Evolutionary conservation across 2,113 vertebrate genomes (phyloP), one percentile per base, ranked within the genome.

Genomic region (Vanacampus margaritifer): DNA sequence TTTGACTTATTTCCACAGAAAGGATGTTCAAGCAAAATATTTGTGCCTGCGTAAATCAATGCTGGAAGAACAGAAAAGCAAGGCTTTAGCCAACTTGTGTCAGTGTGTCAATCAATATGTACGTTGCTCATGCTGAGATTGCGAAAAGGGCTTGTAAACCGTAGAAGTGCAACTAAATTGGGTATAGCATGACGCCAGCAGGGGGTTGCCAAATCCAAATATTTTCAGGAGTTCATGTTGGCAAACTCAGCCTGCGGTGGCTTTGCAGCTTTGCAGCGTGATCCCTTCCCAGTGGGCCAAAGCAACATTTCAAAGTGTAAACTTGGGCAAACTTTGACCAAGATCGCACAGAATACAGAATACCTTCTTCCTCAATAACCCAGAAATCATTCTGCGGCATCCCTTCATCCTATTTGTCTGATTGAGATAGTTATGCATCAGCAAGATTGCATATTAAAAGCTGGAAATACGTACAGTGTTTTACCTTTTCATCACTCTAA

Each of bases 141-240:
- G 53, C 64, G 60, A 65, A 60, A 64, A 57, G 28, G 50, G 8
- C 28, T 77, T 54, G 39, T 59, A 48, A 73, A 75, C 36, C 43
- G 72, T 11, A 58, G 41, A 1, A 39, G 51, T 61, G 63, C 45
- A 64, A 62, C 59, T 51, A 72, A 80, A 43, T 17, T 39, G 61
- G 39, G 26, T 46, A 43, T 50, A 68, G 72, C 53, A 16, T 75
- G 57, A 69, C 68, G 64, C 53, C 78, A 65, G 50, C 53, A 32
- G 77, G 68, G 71, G 62, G 74, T 67, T 70, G 79, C 69, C 65
- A 46, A 75, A 74, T 81, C 66, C 72, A 77, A 80, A 84, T 70
- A 79, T 75, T 72, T 80, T 74, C 43, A 56, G 58, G 48, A 74
- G 68, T 69, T 84, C 62, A 65, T 32, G 64, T 79, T 74, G 54